These are phyloP conservation scores for Diorhabda carinulata DNA, from an alignment of 1,140 invertebrate species.

Conservation along the genomic window DNA sequence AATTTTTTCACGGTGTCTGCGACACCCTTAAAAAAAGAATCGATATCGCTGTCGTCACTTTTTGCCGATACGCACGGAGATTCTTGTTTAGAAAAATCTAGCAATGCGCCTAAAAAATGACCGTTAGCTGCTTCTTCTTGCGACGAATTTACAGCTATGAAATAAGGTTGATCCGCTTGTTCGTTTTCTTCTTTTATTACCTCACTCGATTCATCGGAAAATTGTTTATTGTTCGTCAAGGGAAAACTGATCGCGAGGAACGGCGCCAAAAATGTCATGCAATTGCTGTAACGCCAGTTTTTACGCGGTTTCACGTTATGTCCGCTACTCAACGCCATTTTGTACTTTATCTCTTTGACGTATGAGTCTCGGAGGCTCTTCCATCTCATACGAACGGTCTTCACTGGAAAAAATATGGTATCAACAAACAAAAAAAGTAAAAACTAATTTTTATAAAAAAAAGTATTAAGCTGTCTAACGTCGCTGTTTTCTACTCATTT, in stretches of 20 bases:
- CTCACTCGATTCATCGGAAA: conserved; percentile 3
- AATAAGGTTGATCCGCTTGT: neutral
- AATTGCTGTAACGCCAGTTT: conserved; percentile 16
- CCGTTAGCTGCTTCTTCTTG: neutral
- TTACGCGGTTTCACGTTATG: conserved; percentile 8
- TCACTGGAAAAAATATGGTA: conserved; percentile 15
- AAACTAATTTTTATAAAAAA: conserved; percentile 4
- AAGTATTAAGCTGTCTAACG: no score
- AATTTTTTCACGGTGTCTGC: conserved; percentile 19
- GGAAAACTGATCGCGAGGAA: conserved; percentile 9
- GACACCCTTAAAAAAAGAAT: conserved; percentile 18
- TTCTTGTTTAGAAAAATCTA: conserved; percentile 6
- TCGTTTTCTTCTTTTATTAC: neutral
- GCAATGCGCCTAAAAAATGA: conserved; percentile 8
- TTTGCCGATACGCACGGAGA: no score
- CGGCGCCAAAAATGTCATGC: conserved; percentile 13
- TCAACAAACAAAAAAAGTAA: neutral
- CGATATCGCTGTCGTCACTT: conserved; percentile 10
- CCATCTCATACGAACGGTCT: conserved; percentile 16
- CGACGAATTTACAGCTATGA: neutral
- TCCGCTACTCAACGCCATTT: neutral
- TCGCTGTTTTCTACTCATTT: no score
- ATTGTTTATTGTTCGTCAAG: neutral
- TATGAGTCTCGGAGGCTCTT: conserved; percentile 22
- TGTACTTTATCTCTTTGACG: conserved; percentile 19